Base-by-base conservation (phyloP, 2,113 vertebrate genomes). In the Colistium nudipinnis region DNA sequence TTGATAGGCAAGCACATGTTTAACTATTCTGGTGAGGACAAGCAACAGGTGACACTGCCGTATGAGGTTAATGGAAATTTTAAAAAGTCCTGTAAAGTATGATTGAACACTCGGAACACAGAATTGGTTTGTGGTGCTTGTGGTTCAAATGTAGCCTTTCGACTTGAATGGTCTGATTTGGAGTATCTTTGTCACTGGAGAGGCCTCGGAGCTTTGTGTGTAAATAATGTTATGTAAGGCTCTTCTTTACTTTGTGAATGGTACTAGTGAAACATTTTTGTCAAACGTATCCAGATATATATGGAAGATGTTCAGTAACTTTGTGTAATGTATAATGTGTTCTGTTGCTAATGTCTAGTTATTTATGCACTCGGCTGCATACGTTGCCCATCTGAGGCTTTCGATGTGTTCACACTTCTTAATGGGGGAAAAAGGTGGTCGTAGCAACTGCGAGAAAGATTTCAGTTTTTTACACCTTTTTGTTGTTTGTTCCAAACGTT, bases 1-100 rank as follows among this genome's bases (percentile, higher is more conserved):
- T n/a, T 24, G 9, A 14, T 25, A 48, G 4, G 3, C 12, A 20
- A 19, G 9, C 25, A 25, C 3, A 4, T 49, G 19, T 38, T 38
- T 16, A 17, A 61, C 2, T 19, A n/a, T 19, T 25, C 7, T 54
- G 52, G 4, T 25, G 44, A 49, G 17, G 13, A 49, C 22, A 66
- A 36, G n/a, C 22, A 17, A 28, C 33, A 24, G 51, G 10, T 54
- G 51, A 35, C 6, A 24, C 19, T 12, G 5, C n/a, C n/a, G 95
- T 96, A 17, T 96, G 92, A 93, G 38, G 62, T 10, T 3, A 22
- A 14, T 4, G n/a, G n/a, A n/a, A n/a, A 12, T 47, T 51, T 17
- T 28, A 28, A 7, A 3, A 70, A 61, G 13, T 20, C 51, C 55
- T 56, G 45, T 25, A 63, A 45, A 65, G 49, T 41, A 67, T 49